Conservation (phyloP, 53 echinoderm and acorn worm species). For the Antedon mediterranea region DNA sequence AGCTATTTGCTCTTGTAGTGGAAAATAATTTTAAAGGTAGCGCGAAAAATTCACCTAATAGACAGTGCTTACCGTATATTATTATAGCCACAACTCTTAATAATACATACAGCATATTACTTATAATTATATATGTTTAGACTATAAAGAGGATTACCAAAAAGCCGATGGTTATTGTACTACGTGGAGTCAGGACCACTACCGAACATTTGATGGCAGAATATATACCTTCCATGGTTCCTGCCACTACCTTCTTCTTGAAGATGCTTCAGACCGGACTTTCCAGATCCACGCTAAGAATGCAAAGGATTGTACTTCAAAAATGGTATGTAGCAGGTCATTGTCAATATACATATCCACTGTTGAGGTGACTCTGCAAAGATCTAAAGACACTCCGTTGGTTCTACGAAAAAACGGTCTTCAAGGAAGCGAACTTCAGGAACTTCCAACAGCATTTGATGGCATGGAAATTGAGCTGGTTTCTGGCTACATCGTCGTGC, state of each 20-base stretch:
- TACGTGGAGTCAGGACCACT: not conserved
- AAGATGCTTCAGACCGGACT: not conserved
- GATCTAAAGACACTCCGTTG: not conserved
- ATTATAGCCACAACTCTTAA: no score
- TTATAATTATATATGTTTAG: no score
- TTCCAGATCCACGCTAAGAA: not conserved
- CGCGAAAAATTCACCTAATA: no score
- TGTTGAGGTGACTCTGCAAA: not conserved
- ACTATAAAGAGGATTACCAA: no score
- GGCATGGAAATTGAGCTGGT: slow-evolving; percentile 1
- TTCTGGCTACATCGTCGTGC: not conserved
- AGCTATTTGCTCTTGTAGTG: no score
- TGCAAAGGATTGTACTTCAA: not conserved
- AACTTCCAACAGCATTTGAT: not conserved
- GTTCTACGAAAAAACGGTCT: not conserved
- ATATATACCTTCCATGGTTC: slow-evolving; percentile 3
- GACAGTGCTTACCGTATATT: no score
- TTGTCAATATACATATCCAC: not conserved
- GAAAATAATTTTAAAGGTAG: no score
- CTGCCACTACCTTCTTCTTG: not conserved
- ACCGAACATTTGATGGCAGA: slow-evolving; percentile 10
- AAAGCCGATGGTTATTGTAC: slow-evolving; percentile 1
- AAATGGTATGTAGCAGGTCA: not conserved
- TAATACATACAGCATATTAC: no score
- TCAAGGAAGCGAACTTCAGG: no score